A percentile compares a stretch with the other conserved stretches of the same genome.
Conservation (phyloP, 2,113 vertebrate species). For the Mastomys coucha region DNA sequence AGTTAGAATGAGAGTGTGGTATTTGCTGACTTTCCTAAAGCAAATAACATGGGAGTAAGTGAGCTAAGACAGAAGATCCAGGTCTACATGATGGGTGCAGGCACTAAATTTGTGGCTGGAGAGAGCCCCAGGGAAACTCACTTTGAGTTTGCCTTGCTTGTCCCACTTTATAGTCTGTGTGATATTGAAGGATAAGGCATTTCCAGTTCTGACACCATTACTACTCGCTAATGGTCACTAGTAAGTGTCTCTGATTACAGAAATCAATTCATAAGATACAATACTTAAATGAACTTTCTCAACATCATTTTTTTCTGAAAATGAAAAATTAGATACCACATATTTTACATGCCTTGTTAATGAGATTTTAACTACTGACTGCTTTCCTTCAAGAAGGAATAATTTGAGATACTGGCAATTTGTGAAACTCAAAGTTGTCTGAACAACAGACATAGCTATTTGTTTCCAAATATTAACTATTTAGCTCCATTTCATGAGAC, state of each 20-base stretch:
- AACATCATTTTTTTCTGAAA: conserved; percentile 75
- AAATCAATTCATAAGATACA: conserved; percentile 80
- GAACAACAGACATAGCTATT: conserved; percentile 62
- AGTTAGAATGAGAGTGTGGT: conserved; percentile 55
- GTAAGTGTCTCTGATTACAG: conserved; percentile 75
- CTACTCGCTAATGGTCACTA: conserved; percentile 70
- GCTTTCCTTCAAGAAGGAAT: conserved; percentile 69
- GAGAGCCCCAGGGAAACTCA: conserved; percentile 45
- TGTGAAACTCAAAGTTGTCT: conserved; percentile 29
- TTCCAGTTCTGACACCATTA: conserved; percentile 70
- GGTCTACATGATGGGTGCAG: not conserved
- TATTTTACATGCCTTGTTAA: conserved; percentile 59
- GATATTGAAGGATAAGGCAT: conserved; percentile 55
- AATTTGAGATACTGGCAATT: conserved; percentile 63
- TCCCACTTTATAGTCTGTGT: conserved; percentile 63
- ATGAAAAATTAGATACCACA: conserved; percentile 67
- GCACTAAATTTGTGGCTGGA: not conserved
- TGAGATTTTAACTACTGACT: conserved; percentile 63
- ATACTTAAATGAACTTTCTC: conserved; percentile 78
- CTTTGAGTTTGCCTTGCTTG: conserved; percentile 50
- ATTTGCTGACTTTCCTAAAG: conserved; percentile 1
- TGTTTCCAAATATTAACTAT: conserved; percentile 72
- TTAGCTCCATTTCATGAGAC: conserved; percentile 47
- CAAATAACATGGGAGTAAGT: not conserved
- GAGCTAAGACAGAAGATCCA: conserved; percentile 2